Base-by-base conservation (phyloP, 2,797 vertebrate genomes). In the Myotis vivesi region DNA sequence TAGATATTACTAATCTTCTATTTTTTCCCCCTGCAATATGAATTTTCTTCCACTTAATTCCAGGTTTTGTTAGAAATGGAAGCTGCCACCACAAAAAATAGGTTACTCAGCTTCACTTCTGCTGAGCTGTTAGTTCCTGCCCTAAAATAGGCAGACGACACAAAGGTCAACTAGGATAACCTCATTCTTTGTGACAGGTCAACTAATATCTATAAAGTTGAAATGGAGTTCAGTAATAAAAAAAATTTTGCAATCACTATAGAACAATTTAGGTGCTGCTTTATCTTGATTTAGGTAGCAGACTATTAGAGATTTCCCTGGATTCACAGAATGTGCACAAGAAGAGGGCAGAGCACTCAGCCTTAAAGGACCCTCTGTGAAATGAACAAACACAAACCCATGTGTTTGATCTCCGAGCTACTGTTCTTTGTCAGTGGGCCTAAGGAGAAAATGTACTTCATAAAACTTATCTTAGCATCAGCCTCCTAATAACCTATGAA, bases 191-290 rank as follows among this genome's bases (percentile, higher is more conserved):
- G 75, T 95, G 90, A 94, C 55, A 92, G 92, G 82, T 95, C 94
- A 95, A 84, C 88, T 91, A 92, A 91, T 94, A 96, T 89, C 90
- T 96, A 93, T 96, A 95, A 96, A 95, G 92, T 30, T 93, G 69
- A 95, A 94, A 89, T 91, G 66, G 88, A 96, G 90, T 75, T 96
- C 85, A 83, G 92, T 59, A 89, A 97, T 92, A 91, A 94, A 95
- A 89, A 79, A 57, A 38, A 57, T 12, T 88, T 81, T 72, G 68
- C 93, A 81, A 57, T 79, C 8, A 44, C 95, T 46, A 0, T 86
- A 93, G 90, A 84, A 96, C 66, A 92, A 89, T 92, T 46, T 91
- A 92, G 82, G 55, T 44, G 55, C 77, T 87, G 15, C 71, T 95
- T 92, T 89, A 68, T 96, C 93, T 91, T 94, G 92, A 96, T 94